These are phyloP conservation scores for Crambe crambe DNA, from an alignment of 37 sponge, comb jelly and placozoan genomes.

Conservation along the genomic window DNA sequence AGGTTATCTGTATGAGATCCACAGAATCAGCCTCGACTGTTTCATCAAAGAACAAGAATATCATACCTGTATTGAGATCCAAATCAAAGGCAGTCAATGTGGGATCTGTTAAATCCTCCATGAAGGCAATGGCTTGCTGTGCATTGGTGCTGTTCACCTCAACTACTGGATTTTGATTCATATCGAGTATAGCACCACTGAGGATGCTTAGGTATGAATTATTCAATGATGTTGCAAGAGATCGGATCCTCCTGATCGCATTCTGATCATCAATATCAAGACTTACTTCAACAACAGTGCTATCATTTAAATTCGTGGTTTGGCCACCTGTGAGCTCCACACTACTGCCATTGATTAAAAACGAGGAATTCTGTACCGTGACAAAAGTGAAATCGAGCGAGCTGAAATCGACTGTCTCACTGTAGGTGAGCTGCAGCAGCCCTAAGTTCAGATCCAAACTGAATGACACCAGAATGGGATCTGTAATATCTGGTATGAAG, in stretches of 20 bases:
- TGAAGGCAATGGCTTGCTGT: conserved; percentile 17
- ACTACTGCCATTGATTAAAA: not conserved
- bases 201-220: conserved; percentile 61
- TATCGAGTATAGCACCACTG: conserved; percentile 70
- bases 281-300: conserved; percentile 53
- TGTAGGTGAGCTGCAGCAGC: conserved; percentile 62
- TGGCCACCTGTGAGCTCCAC: conserved; percentile 61
- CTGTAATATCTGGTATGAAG: conserved; percentile 68
- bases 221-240: conserved; percentile 50
- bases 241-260: conserved; percentile 66
- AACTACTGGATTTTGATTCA: conserved; percentile 57
- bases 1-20: conserved; percentile 48
- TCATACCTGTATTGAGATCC: conserved; percentile 63
- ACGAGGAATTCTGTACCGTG: conserved; percentile 32
- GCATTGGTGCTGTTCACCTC: conserved; percentile 28
- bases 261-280: conserved; percentile 68
- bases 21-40: conserved; percentile 82
- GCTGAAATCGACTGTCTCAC: conserved; percentile 78
- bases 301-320: conserved; percentile 44
- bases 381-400: conserved; percentile 56
- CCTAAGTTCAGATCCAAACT: conserved; percentile 66
- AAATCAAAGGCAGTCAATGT: conserved; percentile 46
- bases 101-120: conserved; percentile 64
- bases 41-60: conserved; percentile 79
- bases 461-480: conserved; percentile 61